phyloP scores from a whole-genome alignment of 2,113 vertebrate species.

The Galemys pyrenaicus region DNA sequence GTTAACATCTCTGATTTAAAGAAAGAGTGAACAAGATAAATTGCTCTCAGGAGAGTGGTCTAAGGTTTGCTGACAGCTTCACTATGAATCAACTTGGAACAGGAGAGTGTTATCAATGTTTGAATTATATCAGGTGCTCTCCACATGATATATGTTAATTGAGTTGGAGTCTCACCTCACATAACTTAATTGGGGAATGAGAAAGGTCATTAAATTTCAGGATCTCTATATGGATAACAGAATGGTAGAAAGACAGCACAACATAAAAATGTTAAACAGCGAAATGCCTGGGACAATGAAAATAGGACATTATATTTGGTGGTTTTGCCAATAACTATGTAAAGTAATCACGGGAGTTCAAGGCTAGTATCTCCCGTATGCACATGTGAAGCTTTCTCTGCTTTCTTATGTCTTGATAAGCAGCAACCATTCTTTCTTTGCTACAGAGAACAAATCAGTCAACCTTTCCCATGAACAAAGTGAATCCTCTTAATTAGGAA shows the following conservation, averaged over 20 bases:
- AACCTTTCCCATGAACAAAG: background rate
- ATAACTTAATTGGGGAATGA: slow-evolving; percentile 68
- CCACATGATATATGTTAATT: slow-evolving; percentile 53
- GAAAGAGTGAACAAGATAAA: background rate
- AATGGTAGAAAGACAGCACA: background rate
- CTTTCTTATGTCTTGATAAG: background rate
- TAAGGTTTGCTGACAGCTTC: background rate
- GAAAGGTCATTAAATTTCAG: slow-evolving; percentile 70
- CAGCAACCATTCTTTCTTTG: background rate
- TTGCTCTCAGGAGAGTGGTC: background rate
- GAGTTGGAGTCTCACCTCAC: slow-evolving; percentile 60
- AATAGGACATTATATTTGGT: background rate
- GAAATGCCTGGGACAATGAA: background rate
- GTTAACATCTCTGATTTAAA: background rate
- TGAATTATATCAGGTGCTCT: slow-evolving; percentile 21
- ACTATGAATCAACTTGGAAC: slow-evolving; percentile 32
- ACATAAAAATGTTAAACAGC: background rate
- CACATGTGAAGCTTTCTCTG: background rate
- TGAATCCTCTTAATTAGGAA: background rate
- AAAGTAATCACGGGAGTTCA: background rate
- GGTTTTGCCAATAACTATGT: background rate
- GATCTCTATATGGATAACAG: background rate
- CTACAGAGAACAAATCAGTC: background rate
- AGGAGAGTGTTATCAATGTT: slow-evolving; percentile 12
- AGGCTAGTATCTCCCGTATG: no score